These are phyloP conservation scores for Baccha elongata DNA, from an alignment of 2,888 invertebrate species.

Conservation along the genomic window DNA sequence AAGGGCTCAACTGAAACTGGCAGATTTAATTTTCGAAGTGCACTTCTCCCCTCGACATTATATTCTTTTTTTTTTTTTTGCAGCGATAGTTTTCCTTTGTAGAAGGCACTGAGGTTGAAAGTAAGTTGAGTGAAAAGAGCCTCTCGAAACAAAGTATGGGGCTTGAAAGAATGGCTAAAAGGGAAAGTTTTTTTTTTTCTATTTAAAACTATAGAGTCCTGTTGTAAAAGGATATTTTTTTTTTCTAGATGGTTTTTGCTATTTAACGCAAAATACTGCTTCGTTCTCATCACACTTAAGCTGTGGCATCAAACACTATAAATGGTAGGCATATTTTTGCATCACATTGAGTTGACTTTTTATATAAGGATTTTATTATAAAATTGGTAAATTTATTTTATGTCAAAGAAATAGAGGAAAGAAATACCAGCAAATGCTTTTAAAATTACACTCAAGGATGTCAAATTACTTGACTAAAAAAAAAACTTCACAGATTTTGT, in stretches of 20 bases:
- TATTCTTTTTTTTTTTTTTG: constrained; percentile 5
- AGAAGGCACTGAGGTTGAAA: constrained; percentile 21
- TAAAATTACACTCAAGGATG: no score
- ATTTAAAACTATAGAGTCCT: no score
- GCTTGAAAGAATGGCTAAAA: background rate
- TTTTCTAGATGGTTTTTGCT: background rate
- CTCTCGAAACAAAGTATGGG: background rate
- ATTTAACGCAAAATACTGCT: background rate
- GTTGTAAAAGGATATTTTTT: background rate
- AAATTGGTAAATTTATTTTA: constrained; percentile 51
- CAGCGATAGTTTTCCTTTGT: constrained; percentile 4
- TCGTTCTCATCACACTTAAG: constrained; percentile 26
- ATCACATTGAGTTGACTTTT: background rate
- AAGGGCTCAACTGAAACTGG: constrained; percentile 39
- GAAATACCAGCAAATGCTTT: no score
- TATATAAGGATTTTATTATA: background rate
- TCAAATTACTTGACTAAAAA: no score
- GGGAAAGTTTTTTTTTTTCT: background rate
- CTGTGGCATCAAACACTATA: constrained; percentile 25
- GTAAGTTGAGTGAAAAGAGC: background rate
- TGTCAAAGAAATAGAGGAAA: no score
- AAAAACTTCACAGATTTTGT: no score
- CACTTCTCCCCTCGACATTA: constrained; percentile 35
- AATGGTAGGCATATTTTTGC: background rate
- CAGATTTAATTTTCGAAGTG: constrained; percentile 52